Evolutionary conservation across 2,113 vertebrate genomes (phyloP), one percentile per base, ranked within the genome.

Genomic region (Zosterops borbonicus): DNA sequence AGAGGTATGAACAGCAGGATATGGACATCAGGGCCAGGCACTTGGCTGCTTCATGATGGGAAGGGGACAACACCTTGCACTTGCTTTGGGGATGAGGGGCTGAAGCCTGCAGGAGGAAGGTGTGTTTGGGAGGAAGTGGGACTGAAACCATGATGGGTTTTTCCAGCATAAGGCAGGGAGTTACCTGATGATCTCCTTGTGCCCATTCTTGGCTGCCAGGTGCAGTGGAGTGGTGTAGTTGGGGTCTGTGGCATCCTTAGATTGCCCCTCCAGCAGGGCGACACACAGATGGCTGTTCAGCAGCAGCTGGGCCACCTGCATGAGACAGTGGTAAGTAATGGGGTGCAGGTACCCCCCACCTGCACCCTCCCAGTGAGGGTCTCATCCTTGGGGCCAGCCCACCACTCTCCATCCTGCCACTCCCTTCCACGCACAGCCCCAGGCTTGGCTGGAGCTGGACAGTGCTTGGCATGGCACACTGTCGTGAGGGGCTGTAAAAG

Each of bases 161-260:
- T 78, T 46, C 10, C 1, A 4, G 56, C 18, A 44, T 1, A 21
- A 14, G 33, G 44, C 5, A 7, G 14, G 28, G 60, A 3, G 76
- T n/a, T 97, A 99, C 99, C 98, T 98, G 95, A 99, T 99, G 90
- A 99, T 98, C 97, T 99, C 99, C 86, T 98, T 98, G 95, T 99
- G 99, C 60, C 99, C 99, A 0, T 99, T 99, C 93, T 99, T 99
- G 79, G 99, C 99, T 49, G 99, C 99, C 92, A 99, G 97, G 95
- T 99, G 99, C 58, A 99, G 97, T 0, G 99, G 99, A 0, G 99
- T 99, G 94, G 99, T 99, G 95, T 98, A 99, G 97, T 98, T 98
- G 9, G 99, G 98, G 96, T 99, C 99, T 0, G 98, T 97, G 0
- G 97, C 96, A 82, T 99, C 99, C 96, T 99, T 99, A 75, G 98